Evolutionary conservation across 2,113 vertebrate genomes (phyloP).

Genomic region (Charadrius vociferus): DNA sequence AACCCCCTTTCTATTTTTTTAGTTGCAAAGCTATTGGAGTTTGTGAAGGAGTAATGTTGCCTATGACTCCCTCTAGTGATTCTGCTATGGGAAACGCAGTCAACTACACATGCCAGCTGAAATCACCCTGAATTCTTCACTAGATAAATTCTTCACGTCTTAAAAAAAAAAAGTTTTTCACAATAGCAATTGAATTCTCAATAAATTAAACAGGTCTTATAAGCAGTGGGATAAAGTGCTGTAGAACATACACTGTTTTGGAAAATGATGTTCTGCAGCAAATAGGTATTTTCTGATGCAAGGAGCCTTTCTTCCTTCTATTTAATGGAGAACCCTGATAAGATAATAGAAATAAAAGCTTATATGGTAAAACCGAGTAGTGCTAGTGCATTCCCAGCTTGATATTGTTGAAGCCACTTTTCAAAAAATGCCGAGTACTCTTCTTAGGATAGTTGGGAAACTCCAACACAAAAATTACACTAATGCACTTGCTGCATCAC

Average conservation of each 20-base stretch:
- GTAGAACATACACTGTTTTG: neutral
- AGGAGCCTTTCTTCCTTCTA: neutral
- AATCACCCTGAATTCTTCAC: neutral
- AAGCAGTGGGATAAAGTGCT: neutral
- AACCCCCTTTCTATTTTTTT: neutral
- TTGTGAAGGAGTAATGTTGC: conserved; percentile 11
- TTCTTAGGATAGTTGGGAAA: neutral
- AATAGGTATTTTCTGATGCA: neutral
- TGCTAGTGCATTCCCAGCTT: neutral
- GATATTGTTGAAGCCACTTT: neutral
- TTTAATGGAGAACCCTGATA: neutral
- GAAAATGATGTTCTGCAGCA: neutral
- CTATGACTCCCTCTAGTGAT: conserved; percentile 55
- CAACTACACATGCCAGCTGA: neutral
- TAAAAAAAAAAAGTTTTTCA: neutral
- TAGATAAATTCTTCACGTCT: fast-evolving
- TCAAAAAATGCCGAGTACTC: neutral
- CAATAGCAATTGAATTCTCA: neutral
- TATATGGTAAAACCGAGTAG: neutral
- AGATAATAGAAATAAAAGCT: neutral
- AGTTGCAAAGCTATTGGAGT: neutral
- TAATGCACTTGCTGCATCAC: neutral
- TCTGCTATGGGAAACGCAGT: conserved; percentile 4
- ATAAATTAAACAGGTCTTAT: neutral
- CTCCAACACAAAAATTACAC: neutral